Evolutionary conservation across 2,888 invertebrate genomes (phyloP), one percentile per base, ranked within the genome.

Genomic region (Aplocera efformata): DNA sequence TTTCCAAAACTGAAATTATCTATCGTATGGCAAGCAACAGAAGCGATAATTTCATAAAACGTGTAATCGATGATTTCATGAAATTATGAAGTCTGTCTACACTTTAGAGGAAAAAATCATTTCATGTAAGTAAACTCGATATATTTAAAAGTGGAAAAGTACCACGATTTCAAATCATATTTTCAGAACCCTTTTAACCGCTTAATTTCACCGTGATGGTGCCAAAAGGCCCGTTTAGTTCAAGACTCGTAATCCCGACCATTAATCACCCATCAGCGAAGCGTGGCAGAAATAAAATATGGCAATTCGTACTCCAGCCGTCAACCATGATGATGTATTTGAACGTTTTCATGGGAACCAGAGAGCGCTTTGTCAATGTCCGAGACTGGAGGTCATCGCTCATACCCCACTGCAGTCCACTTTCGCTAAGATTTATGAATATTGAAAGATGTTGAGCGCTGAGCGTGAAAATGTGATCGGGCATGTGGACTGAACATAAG

Each of bases 351-450:
- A 83, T 78, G 79, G 75, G 71, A 72, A 72, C 72, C 73, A 72
- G 67, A 60, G 61, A 64, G 72, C 80, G 82, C 83, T 86, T 85
- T 86, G 85, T 86, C 86, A 88, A 86, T 74, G 86, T 88, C 83
- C 67, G 28, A 60, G 68, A 72, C 75, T 79, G 78, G 66, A 72
- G 81, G 79, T 83, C 84, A 85, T 86, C 81, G 79, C 78, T 86
- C 84, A 85, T 73, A 51, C 53, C 58, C 52, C 53, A 56, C 48
- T 56, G 46, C 49, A 58, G 48, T 52, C 56, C 56, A 58, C 53
- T 58, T 62, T 56, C 55, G 55, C 51, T 31, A 56, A 63, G 61
- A 66, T 63, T 63, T 67, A 66, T 66, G 63, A 66, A 67, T 67
- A 66, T 60, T 60, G 62, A 61, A 36, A 54, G 60, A 57, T 55